A percentile compares a stretch with the other conserved stretches of the same genome.
phyloP scores from a whole-genome alignment of 2,113 vertebrate genomes.

The Cyprinodon brontotheroides region DNA sequence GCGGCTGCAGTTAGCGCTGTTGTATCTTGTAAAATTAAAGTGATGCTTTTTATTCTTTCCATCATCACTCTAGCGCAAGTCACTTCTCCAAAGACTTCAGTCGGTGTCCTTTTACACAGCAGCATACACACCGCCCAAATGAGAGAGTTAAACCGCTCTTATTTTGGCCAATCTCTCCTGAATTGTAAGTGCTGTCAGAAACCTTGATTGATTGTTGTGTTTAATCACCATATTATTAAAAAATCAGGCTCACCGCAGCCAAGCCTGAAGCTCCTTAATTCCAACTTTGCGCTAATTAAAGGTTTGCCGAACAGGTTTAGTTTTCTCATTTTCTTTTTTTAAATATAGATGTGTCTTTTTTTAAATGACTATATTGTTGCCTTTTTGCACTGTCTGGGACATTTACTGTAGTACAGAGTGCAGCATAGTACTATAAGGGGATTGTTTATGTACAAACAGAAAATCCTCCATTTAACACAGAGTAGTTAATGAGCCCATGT shows the following conservation, averaged over 20 bases:
- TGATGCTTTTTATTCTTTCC: constrained; percentile 58
- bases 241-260: constrained; percentile 78
- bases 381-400: constrained; percentile 49
- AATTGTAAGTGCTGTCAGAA: constrained; percentile 76
- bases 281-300: constrained; percentile 77
- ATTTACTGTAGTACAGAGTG: constrained; percentile 18
- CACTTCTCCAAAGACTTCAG: constrained; percentile 55
- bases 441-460: neutral
- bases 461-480: constrained; percentile 16
- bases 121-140: constrained; percentile 64
- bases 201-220: constrained; percentile 79
- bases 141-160: constrained; percentile 72
- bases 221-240: constrained; percentile 83
- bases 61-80: constrained; percentile 51
- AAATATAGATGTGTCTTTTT: constrained; percentile 64
- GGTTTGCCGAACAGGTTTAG: constrained; percentile 72
- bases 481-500: constrained; percentile 29
- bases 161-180: constrained; percentile 71
- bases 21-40: constrained; percentile 67
- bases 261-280: constrained; percentile 76
- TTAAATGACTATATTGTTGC: constrained; percentile 54
- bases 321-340: constrained; percentile 66
- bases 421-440: neutral
- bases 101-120: constrained; percentile 56
- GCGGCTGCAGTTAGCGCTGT: constrained; percentile 46